A percentile compares a stretch with the other conserved stretches of the same genome.
These are phyloP conservation scores for Palaemon carinicauda DNA, from an alignment of 1,140 invertebrate species.

Conservation along the genomic window DNA sequence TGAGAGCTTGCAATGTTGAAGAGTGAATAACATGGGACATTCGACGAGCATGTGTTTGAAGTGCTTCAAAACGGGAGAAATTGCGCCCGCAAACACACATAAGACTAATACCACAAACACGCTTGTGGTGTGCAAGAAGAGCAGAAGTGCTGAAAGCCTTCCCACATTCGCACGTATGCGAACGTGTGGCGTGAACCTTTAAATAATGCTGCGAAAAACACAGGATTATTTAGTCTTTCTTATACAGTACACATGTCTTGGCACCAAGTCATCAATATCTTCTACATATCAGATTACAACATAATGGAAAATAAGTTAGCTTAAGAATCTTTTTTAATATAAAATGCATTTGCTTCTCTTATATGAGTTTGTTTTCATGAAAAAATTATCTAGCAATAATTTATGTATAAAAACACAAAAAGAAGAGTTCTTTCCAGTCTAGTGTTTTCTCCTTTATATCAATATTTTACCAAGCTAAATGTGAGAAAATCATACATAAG, in stretches of 20 bases:
- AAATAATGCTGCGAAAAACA: conserved; percentile 30
- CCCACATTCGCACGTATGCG: conserved; percentile 32
- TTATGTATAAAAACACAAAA: too few species aligned
- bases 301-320: too few species aligned
- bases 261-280: too few species aligned
- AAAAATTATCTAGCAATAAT: too few species aligned
- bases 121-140: conserved; percentile 16
- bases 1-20: conserved; percentile 37
- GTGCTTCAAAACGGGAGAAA: conserved; percentile 24
- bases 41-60: conserved; percentile 40
- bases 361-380: too few species aligned
- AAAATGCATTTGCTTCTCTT: too few species aligned
- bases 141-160: conserved; percentile 38
- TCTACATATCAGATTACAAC: too few species aligned
- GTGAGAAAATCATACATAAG: too few species aligned
- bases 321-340: too few species aligned
- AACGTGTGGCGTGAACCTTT: conserved; percentile 35
- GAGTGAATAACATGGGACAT: conserved; percentile 19
- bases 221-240: background rate
- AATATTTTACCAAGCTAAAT: too few species aligned
- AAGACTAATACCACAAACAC: conserved; percentile 23
- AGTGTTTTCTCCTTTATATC: too few species aligned
- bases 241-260: background rate
- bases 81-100: conserved; percentile 16
- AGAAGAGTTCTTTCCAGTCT: too few species aligned